Conservation (phyloP, 2,113 vertebrate species). For the Catagonus wagneri region DNA sequence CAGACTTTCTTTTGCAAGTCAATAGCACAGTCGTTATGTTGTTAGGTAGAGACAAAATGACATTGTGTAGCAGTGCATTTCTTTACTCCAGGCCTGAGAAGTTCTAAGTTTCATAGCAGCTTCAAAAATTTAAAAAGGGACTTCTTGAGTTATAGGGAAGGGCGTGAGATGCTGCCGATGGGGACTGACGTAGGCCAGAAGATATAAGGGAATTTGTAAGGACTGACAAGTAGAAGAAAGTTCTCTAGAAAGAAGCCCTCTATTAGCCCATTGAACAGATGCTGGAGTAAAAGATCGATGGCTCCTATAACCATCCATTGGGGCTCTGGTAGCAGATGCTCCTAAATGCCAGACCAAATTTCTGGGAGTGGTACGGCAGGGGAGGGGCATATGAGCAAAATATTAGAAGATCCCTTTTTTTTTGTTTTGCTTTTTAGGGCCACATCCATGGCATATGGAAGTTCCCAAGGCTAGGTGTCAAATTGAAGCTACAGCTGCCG, state of each 20-base stretch:
- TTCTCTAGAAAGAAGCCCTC: not conserved
- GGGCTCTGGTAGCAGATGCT: not conserved
- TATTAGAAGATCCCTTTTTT: no score
- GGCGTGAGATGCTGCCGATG: not conserved
- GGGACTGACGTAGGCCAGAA: not conserved
- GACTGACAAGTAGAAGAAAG: not conserved
- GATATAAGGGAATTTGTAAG: not conserved
- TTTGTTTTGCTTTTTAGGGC: no score
- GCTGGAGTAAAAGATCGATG: not conserved
- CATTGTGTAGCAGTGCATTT: slow-evolving; percentile 17
- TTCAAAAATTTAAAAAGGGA: slow-evolving; percentile 30
- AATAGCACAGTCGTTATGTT: slow-evolving; percentile 45
- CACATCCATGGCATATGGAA: no score
- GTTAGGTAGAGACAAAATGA: slow-evolving; percentile 52
- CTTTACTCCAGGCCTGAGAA: slow-evolving; percentile 42
- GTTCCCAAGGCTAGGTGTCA: no score
- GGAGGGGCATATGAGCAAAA: not conserved
- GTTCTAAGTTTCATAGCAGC: slow-evolving; percentile 1
- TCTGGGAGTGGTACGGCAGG: not conserved
- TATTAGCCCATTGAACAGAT: not conserved
- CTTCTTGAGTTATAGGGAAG: not conserved
- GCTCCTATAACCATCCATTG: not conserved
- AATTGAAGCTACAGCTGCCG: no score
- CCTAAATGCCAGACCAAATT: not conserved
- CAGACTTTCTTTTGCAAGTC: slow-evolving; percentile 72